Percentiles rank a stretch among this genome's conserved stretches.
These are phyloP conservation scores for Nebria brevicollis DNA, from an alignment of 2,888 invertebrate genomes.

Conservation along the genomic window DNA sequence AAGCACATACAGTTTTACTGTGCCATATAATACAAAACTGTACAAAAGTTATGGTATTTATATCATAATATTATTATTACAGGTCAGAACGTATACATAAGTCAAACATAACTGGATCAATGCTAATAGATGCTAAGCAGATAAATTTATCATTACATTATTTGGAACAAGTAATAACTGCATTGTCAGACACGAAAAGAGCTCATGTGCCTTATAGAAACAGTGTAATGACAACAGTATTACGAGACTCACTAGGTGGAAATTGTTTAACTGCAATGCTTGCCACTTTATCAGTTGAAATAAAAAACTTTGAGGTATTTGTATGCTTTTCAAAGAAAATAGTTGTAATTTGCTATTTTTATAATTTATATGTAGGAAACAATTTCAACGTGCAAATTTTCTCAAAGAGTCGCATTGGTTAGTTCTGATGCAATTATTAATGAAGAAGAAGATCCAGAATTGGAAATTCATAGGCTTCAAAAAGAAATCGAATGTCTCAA, in stretches of 20 bases:
- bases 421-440: constrained; percentile 63
- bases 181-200: constrained; percentile 59
- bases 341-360: no score
- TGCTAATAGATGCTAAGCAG: constrained; percentile 65
- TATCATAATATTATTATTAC: constrained; percentile 34
- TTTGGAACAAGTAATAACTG: constrained; percentile 65
- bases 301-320: constrained; percentile 56
- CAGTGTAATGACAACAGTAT: constrained; percentile 66
- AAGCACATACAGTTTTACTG: neutral
- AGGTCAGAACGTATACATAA: constrained; percentile 67
- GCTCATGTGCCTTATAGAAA: constrained; percentile 65
- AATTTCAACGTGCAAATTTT: constrained; percentile 67
- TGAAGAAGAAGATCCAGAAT: constrained; percentile 60
- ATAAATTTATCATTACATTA: constrained; percentile 68
- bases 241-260: constrained; percentile 67
- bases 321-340: neutral
- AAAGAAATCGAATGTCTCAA: constrained; percentile 57
- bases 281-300: constrained; percentile 62
- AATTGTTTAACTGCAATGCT: constrained; percentile 68
- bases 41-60: no score
- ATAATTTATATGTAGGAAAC: constrained; percentile 61
- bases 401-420: constrained; percentile 66
- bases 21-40: constrained; percentile 3
- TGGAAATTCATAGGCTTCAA: constrained; percentile 62
- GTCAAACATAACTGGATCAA: constrained; percentile 62